Evolutionary conservation across 2,888 invertebrate species (phyloP), one percentile per base, ranked within the genome.

Genomic region (Lasiommata megera): DNA sequence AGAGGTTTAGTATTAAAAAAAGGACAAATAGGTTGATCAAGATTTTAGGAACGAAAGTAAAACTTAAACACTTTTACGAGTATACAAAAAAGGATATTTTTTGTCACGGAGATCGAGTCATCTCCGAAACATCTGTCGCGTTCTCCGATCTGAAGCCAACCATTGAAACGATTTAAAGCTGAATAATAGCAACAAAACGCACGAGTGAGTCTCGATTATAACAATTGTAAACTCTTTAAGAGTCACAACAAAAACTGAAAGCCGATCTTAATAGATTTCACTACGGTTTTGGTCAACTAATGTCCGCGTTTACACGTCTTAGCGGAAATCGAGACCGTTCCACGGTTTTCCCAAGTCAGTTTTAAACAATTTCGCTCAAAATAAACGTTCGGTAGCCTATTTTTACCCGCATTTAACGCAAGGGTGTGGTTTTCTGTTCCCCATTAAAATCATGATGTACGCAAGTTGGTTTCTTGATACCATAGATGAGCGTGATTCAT

Each of bases 141-240:
- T 16, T 6, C 18, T 43, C n/a, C n/a, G 3, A 11, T 34, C 46
- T 17, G 12, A 12, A 43, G 34, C 17, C 16, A 14, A 47, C 31
- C 16, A 11, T 40, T 47, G 17, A 36, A 31, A 23, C 23, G 18
- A 41, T 41, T 18, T 11, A 9, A 43, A 8, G 38, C 29, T 40
- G 29, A 51, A 28, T 37, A 51, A 51, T 38, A 14, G 38, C 28
- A 28, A 38, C 9, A 38, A 28, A 14, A 51, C 51, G 51, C 51
- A 51, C 51, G 51, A 51, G 51, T 51, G 50, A 28, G 12, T 23
- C 29, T 29, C 14, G 11, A 51, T 51, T 40, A 51, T 38, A 16
- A 38, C 51, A 16, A 38, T 51, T 51, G 51, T 28, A 11, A 40
- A 28, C 38, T 51, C 37, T 47, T 36, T 47, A 47, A 47, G 46